Conservation (phyloP, 2,888 invertebrate genomes). For the Idaea straminata region DNA sequence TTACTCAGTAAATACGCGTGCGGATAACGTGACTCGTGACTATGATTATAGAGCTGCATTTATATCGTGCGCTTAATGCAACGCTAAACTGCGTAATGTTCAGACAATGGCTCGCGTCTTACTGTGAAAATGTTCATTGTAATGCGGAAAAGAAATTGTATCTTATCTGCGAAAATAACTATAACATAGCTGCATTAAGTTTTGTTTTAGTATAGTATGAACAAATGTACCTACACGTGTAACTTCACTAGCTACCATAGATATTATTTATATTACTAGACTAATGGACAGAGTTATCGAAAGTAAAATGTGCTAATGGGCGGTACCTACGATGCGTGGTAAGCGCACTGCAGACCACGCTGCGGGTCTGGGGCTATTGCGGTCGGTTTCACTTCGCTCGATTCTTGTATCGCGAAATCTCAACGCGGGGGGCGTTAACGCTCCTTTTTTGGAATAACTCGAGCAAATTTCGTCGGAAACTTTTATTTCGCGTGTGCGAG, state of each 20-base stretch:
- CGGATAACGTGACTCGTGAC: slow-evolving; percentile 61
- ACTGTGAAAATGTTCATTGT: slow-evolving; percentile 52
- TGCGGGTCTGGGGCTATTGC: slow-evolving; percentile 56
- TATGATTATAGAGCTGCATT: slow-evolving; percentile 61
- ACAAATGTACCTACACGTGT: slow-evolving; percentile 6
- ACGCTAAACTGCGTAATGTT: slow-evolving; percentile 59
- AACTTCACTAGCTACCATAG: slow-evolving; percentile 16
- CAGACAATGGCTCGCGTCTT: slow-evolving; percentile 55
- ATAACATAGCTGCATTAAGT: neutral
- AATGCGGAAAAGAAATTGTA: slow-evolving; percentile 54
- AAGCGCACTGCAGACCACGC: slow-evolving; percentile 27
- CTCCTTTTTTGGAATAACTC: slow-evolving; percentile 78
- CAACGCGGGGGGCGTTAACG: slow-evolving; percentile 65
- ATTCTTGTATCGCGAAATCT: slow-evolving; percentile 64
- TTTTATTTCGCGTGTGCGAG: slow-evolving; percentile 72
- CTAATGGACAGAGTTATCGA: slow-evolving; percentile 29
- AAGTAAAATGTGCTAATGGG: slow-evolving; percentile 42
- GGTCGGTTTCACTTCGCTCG: slow-evolving; percentile 71
- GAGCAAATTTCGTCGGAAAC: slow-evolving; percentile 76
- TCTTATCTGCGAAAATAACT: slow-evolving; percentile 36
- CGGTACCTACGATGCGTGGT: slow-evolving; percentile 28
- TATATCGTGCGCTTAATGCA: slow-evolving; percentile 65
- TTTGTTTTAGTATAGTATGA: too few relatives aligned
- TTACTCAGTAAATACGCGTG: slow-evolving; percentile 62
- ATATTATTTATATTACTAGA: slow-evolving; percentile 11